Evolutionary conservation across 2,113 vertebrate genomes (phyloP).

Genomic region (Nipponia nippon): DNA sequence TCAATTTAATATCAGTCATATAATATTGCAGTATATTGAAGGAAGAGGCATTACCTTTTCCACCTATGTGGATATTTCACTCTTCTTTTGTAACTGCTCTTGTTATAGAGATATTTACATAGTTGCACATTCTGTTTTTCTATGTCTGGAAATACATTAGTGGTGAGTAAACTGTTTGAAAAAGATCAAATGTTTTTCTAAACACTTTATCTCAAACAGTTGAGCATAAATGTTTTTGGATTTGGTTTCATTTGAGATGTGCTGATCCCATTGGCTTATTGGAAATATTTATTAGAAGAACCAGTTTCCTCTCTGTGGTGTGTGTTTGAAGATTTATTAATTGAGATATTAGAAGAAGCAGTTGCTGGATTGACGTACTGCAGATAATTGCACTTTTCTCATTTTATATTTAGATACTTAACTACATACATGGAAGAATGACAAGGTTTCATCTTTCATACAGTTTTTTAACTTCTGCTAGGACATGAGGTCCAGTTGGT

Average conservation of each 20-base stretch:
- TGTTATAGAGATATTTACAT: not conserved
- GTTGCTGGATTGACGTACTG: not conserved
- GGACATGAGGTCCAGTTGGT: not conserved
- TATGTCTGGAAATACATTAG: not conserved
- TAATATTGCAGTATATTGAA: not conserved
- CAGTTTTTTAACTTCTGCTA: not conserved
- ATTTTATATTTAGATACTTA: not conserved
- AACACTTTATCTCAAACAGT: not conserved
- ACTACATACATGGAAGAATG: not conserved
- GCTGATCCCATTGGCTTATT: not conserved
- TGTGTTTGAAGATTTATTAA: not conserved
- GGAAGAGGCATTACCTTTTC: not conserved
- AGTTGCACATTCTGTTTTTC: not conserved
- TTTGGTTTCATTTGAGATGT: conserved; percentile 1
- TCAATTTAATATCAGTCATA: not conserved
- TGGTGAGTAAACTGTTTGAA: not conserved
- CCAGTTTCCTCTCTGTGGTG: not conserved
- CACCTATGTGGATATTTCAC: not conserved
- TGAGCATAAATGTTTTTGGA: not conserved
- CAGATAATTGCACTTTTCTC: not conserved
- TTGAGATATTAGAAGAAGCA: not conserved
- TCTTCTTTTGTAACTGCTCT: not conserved
- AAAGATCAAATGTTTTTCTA: not conserved
- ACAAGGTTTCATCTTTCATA: not conserved
- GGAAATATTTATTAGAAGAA: conserved; percentile 2